Evolutionary conservation across 1,140 invertebrate species (phyloP), one percentile per base, ranked within the genome.

Genomic region (Calycopis cecrops): DNA sequence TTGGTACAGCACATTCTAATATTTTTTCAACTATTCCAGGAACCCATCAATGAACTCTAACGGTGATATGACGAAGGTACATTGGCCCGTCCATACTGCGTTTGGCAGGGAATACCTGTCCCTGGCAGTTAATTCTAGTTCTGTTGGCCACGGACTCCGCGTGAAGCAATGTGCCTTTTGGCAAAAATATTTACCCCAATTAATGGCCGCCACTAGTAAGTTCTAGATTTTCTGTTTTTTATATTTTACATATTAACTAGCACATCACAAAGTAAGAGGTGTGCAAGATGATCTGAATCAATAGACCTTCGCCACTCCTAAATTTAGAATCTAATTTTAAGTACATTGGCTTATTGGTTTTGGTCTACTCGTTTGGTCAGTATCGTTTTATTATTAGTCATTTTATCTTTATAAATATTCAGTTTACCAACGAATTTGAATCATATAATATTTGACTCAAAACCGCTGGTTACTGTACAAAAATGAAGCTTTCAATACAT

Each of bases 151-250:
- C 53, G 97, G 96, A 14, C 93, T 95, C 6, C 90, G 96, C 58
- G 91, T 95, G 57, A 96, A 96, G 83, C 92, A 98, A 80, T 99
- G 97, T 89, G 95, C 96, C 52, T 99, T 99, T 87, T 99, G 97
- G 97, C 96, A 97, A 79, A 93, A 96, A 74, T 97, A 98, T 80
- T 90, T 98, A 78, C 97, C 97, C 52, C 94, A 96, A 79, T 88
- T 98, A 33, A 91, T 96, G 60, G 89, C 92, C 65, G 91, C 92
- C 54, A 94, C 93, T 64, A 89, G 92, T 94, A 81, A 90, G 90
- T 89, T 48, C 34, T 48, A 53, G 9, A 34, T 35, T 42, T 44
- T 3, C 11, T 8, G 9, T 54, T 40, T 4, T 9, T 33, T 35
- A 48, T 17, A 9, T 21, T 38, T 28, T 35, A 16, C 21, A 6